Percentiles rank a stretch among this genome's conserved stretches.
Evolutionary conservation across 2,888 invertebrate genomes (phyloP).

Genomic region (Mythimna vitellina): DNA sequence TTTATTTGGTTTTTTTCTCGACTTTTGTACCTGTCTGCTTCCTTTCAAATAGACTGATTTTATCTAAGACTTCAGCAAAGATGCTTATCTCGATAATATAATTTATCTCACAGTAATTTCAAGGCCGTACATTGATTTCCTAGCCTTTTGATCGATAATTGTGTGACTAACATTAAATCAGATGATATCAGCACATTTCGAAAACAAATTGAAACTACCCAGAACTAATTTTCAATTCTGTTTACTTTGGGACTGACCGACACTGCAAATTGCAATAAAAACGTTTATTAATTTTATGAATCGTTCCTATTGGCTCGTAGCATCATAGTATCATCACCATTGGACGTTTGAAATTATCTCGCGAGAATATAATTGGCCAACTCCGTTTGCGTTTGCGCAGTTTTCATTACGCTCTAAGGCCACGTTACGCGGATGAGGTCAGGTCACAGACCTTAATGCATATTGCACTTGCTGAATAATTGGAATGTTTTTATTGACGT

Average conservation of each 20-base stretch:
- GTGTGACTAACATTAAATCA: slow-evolving; percentile 15
- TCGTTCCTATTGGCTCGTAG: slow-evolving; percentile 43
- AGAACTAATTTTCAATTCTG: slow-evolving; percentile 20
- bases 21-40: slow-evolving; percentile 16
- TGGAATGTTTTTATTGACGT: slow-evolving; percentile 55
- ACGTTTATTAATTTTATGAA: slow-evolving; percentile 31
- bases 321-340: slow-evolving; percentile 35
- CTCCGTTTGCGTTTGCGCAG: slow-evolving; percentile 59
- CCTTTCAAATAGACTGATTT: slow-evolving; percentile 46
- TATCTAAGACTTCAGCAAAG: slow-evolving; percentile 41
- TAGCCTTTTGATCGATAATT: slow-evolving; percentile 17
- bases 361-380: slow-evolving; percentile 53
- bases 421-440: slow-evolving; percentile 69
- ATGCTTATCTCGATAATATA: slow-evolving; percentile 51
- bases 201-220: slow-evolving; percentile 25
- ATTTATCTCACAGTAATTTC: slow-evolving; percentile 53
- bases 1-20: no score
- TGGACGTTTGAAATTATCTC: slow-evolving; percentile 54
- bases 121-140: slow-evolving; percentile 44
- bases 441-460: slow-evolving; percentile 71
- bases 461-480: slow-evolving; percentile 65
- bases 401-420: slow-evolving; percentile 70
- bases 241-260: not conserved
- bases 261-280: slow-evolving; percentile 32
- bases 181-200: slow-evolving; percentile 8